Evolutionary conservation across 37 sponge, comb jelly and placozoan species (phyloP).

Genomic region (Oopsacas minuta): DNA sequence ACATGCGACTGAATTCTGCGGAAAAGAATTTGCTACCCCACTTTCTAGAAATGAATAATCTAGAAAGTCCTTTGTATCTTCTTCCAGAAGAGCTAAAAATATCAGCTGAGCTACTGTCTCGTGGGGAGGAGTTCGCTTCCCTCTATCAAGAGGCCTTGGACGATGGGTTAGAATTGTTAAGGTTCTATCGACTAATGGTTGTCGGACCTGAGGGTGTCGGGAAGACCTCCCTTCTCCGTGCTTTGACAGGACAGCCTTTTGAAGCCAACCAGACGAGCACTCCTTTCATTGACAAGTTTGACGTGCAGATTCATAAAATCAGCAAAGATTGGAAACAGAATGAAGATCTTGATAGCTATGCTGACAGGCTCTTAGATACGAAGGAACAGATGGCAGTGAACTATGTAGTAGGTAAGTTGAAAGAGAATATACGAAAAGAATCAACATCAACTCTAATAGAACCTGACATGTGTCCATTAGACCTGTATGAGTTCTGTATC

Average conservation of each 20-base stretch:
- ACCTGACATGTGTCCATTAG: not conserved
- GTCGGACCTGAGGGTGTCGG: not conserved
- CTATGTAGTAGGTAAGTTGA: slow-evolving; percentile 12
- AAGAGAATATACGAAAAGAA: not conserved
- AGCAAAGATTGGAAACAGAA: slow-evolving; percentile 1
- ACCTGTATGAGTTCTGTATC: not conserved
- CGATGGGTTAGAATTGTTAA: not conserved
- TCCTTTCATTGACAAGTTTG: slow-evolving; percentile 10
- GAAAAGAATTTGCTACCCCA: not conserved
- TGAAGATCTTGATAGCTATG: not conserved
- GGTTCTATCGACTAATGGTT: slow-evolving; percentile 9
- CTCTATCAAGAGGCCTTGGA: slow-evolving; percentile 4
- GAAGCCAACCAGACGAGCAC: not conserved
- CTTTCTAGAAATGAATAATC: not conserved
- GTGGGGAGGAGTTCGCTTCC: not conserved
- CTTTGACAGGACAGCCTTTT: not conserved
- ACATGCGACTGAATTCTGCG: not conserved
- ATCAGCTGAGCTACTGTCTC: not conserved
- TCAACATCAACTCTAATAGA: not conserved
- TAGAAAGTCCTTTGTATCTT: not conserved
- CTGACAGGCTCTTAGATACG: not conserved
- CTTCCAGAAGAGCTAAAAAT: not conserved
- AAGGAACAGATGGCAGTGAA: slow-evolving; percentile 8
- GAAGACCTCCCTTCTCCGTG: not conserved
- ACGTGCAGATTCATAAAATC: slow-evolving; percentile 3